These are phyloP conservation scores for Pharmacophagus antenor DNA, from an alignment of 2,888 invertebrate species.

Conservation along the genomic window DNA sequence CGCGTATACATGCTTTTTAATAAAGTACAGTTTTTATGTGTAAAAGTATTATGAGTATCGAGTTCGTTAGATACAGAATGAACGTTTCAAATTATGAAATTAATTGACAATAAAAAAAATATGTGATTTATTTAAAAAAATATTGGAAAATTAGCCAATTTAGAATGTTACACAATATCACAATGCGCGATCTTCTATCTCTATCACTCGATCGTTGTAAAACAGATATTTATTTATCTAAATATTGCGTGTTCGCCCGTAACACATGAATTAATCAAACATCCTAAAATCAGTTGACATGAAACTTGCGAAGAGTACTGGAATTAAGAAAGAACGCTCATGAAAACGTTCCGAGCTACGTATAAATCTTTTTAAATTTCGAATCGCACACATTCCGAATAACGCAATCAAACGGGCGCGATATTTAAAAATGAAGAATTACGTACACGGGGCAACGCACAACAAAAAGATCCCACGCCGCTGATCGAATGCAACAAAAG, in stretches of 20 bases:
- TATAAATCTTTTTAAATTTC: neutral
- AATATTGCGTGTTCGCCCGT: no score
- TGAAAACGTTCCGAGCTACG: neutral
- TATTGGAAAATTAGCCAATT: no score
- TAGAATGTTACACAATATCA: no score
- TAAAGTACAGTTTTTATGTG: neutral
- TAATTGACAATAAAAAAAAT: no score
- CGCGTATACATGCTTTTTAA: neutral
- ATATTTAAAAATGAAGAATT: constrained; percentile 28
- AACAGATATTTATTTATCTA: no score
- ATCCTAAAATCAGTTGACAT: neutral
- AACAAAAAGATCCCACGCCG: constrained; percentile 47
- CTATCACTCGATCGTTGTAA: no score
- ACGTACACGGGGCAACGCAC: constrained; percentile 23
- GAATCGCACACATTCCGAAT: neutral
- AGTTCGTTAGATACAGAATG: neutral
- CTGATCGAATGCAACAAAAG: constrained; percentile 49
- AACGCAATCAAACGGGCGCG: neutral
- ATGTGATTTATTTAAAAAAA: no score
- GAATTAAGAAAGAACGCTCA: neutral
- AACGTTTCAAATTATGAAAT: no score
- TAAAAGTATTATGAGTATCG: no score
- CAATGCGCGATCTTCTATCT: no score
- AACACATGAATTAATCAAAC: no score
- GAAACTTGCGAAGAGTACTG: neutral